Evolutionary conservation across 2,797 vertebrate genomes (phyloP), one percentile per base, ranked within the genome.

Genomic region (Podarcis lilfordi): DNA sequence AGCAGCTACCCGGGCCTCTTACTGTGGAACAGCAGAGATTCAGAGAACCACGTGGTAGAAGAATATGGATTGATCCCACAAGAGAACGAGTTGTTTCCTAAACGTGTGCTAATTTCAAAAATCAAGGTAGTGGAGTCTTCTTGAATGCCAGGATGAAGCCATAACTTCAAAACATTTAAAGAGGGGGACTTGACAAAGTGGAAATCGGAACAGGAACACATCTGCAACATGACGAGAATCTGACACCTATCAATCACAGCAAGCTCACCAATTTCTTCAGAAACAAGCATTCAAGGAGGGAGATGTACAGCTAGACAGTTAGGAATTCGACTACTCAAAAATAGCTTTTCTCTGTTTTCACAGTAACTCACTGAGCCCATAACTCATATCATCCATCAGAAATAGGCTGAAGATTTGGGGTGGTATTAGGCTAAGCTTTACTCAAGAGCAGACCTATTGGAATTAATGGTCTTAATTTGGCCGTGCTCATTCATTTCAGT

Each of bases 211-310:
- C 66, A 82, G 64, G 92, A 61, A 8, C 15, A 10, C 80, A 85
- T 88, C 87, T 69, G 89, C 32, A 0, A 32, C 59, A 2, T 27
- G 66, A 69, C 1, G 72, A 82, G 76, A 74, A 80, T 3, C 68
- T 71, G 64, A 80, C 88, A 93, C 89, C 89, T 89, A 84, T 89
- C 85, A 84, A 45, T 82, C 89, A 81, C 89, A 91, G 89, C 89
- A 91, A 88, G 40, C 86, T 90, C 74, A 87, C 61, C 91, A 15
- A 43, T 89, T 87, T 85, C 89, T 90, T 88, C 17, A 7, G 82
- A 69, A 1, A 78, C 79, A 78, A 83, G 86, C 76, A 84, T 13
- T 90, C 90, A 77, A 85, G 9, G 77, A 84, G 81, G 92, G 76
- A 85, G 45, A 79, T 35, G 23, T 55, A 68, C 7, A 50, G 61